Evolutionary conservation across 2,797 vertebrate genomes (phyloP).

Genomic region (Selene dorsalis): DNA sequence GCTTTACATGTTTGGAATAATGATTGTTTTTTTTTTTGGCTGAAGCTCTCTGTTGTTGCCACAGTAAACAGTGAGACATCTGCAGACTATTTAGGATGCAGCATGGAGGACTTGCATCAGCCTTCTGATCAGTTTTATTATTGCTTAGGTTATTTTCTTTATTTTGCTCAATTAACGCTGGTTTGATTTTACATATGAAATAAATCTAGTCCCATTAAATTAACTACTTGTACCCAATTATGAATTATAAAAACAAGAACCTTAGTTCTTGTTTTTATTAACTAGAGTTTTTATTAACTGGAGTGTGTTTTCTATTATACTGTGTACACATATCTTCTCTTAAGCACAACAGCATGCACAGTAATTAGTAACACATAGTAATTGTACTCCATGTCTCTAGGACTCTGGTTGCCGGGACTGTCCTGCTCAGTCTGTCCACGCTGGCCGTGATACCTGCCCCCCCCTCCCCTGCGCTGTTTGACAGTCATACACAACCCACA

Average conservation of each 20-base stretch:
- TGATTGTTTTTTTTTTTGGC: not conserved
- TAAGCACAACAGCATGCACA: not conserved
- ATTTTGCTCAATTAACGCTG: not conserved
- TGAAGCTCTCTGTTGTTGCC: not conserved
- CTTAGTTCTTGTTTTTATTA: not conserved
- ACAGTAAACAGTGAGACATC: not conserved
- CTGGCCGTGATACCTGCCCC: constrained; percentile 45
- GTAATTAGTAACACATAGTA: not conserved
- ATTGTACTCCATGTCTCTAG: constrained; percentile 53
- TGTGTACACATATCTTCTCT: not conserved
- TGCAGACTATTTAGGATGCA: not conserved
- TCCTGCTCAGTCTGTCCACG: constrained; percentile 81
- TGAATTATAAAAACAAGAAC: too few species aligned
- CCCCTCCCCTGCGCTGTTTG: constrained; percentile 75
- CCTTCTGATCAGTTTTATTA: not conserved
- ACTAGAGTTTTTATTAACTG: not conserved
- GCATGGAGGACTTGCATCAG: not conserved
- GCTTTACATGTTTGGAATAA: not conserved
- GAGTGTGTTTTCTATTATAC: not conserved
- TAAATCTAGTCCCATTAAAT: not conserved
- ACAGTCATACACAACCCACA: constrained; percentile 73
- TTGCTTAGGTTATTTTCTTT: not conserved
- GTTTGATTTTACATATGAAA: not conserved
- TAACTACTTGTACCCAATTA: not conserved
- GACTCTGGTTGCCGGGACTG: constrained; percentile 71